A percentile compares a stretch with the other conserved stretches of the same genome.
These are phyloP conservation scores for Psettodes erumei DNA, from an alignment of 2,113 vertebrate genomes.

Conservation along the genomic window DNA sequence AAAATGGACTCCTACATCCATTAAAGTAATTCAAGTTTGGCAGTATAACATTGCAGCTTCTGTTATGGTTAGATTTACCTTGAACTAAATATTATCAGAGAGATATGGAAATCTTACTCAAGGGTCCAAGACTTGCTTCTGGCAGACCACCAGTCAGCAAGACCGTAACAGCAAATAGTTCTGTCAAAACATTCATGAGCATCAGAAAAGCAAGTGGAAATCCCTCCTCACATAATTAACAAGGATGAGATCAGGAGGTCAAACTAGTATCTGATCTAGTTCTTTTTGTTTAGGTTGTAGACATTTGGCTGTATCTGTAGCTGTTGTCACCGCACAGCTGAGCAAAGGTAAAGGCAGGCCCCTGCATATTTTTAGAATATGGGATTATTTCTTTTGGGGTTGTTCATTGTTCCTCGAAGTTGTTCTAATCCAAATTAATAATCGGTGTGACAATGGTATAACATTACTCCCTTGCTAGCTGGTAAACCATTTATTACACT, in stretches of 20 bases:
- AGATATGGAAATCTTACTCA: constrained; percentile 8
- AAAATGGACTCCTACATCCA: not conserved
- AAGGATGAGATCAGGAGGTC: constrained; percentile 48
- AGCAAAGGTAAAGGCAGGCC: not conserved
- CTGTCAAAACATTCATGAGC: constrained; percentile 22
- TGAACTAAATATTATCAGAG: constrained; percentile 3
- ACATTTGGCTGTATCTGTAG: constrained; percentile 24
- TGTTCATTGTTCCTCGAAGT: not conserved
- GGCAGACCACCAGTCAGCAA: not conserved
- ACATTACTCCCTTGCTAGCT: not conserved
- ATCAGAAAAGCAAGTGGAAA: constrained; percentile 42
- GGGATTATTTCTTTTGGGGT: not conserved
- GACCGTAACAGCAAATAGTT: not conserved
- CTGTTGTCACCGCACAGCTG: constrained; percentile 18
- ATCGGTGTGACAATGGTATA: not conserved
- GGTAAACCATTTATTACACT: not conserved
- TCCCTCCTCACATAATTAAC: constrained; percentile 56
- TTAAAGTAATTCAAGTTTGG: not conserved
- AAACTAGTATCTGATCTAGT: constrained; percentile 24
- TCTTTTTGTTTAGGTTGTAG: constrained; percentile 38
- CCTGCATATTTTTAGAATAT: not conserved
- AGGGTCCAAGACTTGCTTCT: not conserved
- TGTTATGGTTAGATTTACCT: not conserved
- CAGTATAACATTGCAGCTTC: not conserved
- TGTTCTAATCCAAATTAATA: not conserved